Conservation (phyloP, 1,140 invertebrate species). For the Olivierus martensii region DNA sequence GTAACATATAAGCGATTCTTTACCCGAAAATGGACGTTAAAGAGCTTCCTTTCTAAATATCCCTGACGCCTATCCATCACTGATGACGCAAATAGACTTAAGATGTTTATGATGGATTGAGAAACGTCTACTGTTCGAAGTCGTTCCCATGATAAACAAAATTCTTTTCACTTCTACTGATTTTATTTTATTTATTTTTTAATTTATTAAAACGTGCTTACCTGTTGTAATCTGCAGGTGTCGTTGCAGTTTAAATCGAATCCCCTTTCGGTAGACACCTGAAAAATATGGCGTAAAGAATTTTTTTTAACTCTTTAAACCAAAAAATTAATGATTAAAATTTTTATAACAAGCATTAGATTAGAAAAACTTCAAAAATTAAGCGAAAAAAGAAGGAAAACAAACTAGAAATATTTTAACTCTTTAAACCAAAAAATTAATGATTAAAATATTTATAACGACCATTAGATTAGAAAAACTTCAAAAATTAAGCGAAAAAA, state of each 20-base stretch:
- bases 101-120: slow-evolving; percentile 1
- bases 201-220: slow-evolving; percentile 28
- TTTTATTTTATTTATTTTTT: too few species aligned
- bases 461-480: too few species aligned
- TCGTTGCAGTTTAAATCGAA: slow-evolving; percentile 45
- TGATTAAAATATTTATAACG: too few species aligned
- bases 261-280: slow-evolving; percentile 19
- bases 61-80: not conserved
- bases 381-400: too few species aligned
- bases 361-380: too few species aligned
- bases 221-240: slow-evolving; percentile 42
- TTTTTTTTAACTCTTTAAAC: too few species aligned
- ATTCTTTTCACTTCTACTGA: too few species aligned
- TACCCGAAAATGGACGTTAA: not conserved
- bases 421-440: too few species aligned
- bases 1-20: not conserved
- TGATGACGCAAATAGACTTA: not conserved
- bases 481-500: too few species aligned
- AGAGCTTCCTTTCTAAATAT: not conserved
- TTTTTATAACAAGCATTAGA: too few species aligned
- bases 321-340: too few species aligned
- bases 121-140: slow-evolving; percentile 2
- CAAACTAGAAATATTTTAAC: too few species aligned
- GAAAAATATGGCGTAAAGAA: slow-evolving; percentile 2
- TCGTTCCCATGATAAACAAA: not conserved